Conservation (phyloP, 2,113 vertebrate species). For the Vidua chalybeata region DNA sequence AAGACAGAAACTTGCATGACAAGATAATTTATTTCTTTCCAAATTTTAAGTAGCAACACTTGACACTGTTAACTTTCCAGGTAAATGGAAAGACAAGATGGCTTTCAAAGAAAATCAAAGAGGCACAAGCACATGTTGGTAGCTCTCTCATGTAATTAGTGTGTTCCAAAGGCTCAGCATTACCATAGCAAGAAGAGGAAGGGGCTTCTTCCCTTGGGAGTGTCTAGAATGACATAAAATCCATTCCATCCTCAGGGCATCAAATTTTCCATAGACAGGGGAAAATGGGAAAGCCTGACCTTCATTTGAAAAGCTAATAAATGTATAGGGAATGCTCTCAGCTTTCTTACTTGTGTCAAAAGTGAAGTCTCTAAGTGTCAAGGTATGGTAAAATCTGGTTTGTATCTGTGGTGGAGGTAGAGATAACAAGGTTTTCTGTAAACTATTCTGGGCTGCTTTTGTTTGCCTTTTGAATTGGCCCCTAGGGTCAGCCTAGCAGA, state of each 20-base stretch:
- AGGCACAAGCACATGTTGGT: accelerated
- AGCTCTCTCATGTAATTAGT: background rate
- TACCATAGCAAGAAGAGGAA: background rate
- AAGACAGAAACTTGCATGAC: background rate
- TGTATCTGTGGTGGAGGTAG: background rate
- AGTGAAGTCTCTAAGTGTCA: background rate
- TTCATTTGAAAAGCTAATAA: background rate
- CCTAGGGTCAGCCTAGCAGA: background rate
- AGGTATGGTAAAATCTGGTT: background rate
- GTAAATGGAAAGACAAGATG: background rate
- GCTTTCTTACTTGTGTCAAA: background rate
- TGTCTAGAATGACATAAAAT: background rate
- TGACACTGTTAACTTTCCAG: background rate
- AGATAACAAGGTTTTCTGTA: background rate
- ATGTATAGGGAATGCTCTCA: background rate
- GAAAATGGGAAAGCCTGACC: background rate
- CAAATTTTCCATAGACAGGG: background rate
- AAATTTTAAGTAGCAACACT: background rate
- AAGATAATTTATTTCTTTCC: background rate
- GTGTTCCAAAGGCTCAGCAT: background rate
- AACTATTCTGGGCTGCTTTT: background rate
- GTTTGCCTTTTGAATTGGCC: background rate
- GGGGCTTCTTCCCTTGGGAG: background rate
- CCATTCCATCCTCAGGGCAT: background rate
- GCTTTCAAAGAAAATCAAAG: background rate